Percentiles rank a stretch among this genome's conserved stretches.
Evolutionary conservation across 2,797 vertebrate genomes (phyloP).

Genomic region (Threskiornis aethiopicus): DNA sequence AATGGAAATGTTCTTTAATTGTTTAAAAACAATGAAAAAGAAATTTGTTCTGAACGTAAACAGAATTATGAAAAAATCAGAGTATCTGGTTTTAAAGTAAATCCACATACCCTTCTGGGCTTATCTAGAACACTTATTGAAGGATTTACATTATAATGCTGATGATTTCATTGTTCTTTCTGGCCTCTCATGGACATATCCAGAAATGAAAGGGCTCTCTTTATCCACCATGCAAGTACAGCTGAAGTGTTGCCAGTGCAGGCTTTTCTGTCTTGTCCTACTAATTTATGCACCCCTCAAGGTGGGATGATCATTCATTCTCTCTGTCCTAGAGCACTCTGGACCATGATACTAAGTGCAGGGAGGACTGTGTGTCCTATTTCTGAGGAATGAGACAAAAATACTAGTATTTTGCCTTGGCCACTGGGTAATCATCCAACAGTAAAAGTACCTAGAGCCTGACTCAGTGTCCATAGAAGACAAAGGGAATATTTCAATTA

Average conservation of each 20-base stretch:
- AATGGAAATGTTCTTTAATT: constrained; percentile 26
- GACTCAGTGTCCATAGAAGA: neutral
- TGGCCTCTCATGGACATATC: neutral
- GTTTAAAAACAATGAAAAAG: neutral
- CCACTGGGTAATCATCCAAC: neutral
- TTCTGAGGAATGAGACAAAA: neutral
- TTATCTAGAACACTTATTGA: neutral
- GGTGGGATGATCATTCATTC: neutral
- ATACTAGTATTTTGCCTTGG: neutral
- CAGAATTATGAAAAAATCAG: neutral
- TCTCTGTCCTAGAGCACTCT: neutral
- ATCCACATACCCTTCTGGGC: neutral
- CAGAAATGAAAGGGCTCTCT: neutral
- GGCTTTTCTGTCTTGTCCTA: neutral
- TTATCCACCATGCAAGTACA: neutral
- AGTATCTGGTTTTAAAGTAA: neutral
- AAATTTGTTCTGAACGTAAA: neutral
- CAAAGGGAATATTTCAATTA: neutral
- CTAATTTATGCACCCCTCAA: neutral
- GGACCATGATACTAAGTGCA: neutral
- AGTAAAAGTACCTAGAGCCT: neutral
- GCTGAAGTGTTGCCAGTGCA: neutral
- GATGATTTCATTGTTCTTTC: neutral
- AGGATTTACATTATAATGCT: neutral
- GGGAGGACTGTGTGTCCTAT: neutral